Conservation (phyloP, 2,113 vertebrate genomes). For the Aptenodytes patagonicus region DNA sequence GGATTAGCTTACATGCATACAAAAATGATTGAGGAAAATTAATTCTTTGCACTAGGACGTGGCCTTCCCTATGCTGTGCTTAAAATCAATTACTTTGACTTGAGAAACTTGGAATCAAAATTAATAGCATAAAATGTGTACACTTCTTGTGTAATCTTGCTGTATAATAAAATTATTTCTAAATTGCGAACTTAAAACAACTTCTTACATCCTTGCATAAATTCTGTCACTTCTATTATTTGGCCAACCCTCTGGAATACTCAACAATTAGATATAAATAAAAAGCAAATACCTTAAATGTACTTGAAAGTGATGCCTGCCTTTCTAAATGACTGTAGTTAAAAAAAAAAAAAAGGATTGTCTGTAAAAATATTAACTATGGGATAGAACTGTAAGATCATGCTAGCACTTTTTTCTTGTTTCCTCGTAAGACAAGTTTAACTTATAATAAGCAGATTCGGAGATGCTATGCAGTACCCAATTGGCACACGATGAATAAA, state of each 20-base stretch:
- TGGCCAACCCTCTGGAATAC: not conserved
- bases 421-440: not conserved
- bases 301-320: not conserved
- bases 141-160: not conserved
- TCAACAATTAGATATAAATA: not conserved
- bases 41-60: not conserved
- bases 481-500: not conserved
- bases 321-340: not conserved
- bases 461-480: not conserved
- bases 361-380: not conserved
- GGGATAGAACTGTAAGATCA: not conserved
- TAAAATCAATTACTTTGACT: not conserved
- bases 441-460: not conserved
- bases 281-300: not conserved
- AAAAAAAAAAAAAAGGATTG: not conserved
- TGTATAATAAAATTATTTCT: not conserved
- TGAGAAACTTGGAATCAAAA: not conserved
- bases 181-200: not conserved
- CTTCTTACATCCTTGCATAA: not conserved
- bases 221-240: not conserved
- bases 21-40: not conserved
- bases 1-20: accelerated
- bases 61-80: not conserved
- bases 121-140: not conserved
- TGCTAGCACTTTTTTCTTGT: not conserved